These are phyloP conservation scores for Florisuga fusca DNA, from an alignment of 2,797 vertebrate species.

Conservation along the genomic window DNA sequence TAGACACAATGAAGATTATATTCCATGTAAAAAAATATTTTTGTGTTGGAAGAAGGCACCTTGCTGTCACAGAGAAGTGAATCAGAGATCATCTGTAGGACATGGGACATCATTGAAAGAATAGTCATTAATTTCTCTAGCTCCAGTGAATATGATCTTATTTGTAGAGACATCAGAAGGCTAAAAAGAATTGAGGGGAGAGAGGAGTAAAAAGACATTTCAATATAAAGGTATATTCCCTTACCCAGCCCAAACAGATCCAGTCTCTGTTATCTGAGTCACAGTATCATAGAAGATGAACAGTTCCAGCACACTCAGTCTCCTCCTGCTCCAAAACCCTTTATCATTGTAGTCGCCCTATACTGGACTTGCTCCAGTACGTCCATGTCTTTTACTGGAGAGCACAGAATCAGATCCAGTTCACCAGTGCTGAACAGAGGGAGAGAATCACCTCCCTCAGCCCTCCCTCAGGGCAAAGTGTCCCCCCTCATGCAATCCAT, in stretches of 20 bases:
- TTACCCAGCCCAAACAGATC: rapidly evolving
- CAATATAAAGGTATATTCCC: not conserved
- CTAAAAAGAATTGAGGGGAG: not conserved
- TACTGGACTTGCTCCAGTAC: not conserved
- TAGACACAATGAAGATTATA: not conserved
- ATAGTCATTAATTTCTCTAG: not conserved
- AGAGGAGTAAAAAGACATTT: not conserved
- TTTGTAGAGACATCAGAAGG: not conserved
- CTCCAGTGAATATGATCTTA: not conserved
- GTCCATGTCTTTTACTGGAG: not conserved
- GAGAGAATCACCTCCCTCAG: not conserved
- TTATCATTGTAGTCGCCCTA: not conserved
- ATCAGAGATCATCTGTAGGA: not conserved
- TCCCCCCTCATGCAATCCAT: not conserved
- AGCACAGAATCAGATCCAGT: not conserved
- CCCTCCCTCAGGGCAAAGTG: not conserved
- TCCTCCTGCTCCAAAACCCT: not conserved
- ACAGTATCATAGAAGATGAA: rapidly evolving
- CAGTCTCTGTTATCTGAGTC: not conserved
- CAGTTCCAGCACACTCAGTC: no score
- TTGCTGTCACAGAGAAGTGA: not conserved
- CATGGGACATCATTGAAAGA: not conserved
- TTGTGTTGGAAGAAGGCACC: not conserved
- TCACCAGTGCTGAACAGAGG: not conserved
- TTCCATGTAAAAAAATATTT: not conserved